A percentile compares a stretch with the other conserved stretches of the same genome.
Conservation (phyloP, 2,888 invertebrate genomes). For the Acanthococcus lagerstroemiae region DNA sequence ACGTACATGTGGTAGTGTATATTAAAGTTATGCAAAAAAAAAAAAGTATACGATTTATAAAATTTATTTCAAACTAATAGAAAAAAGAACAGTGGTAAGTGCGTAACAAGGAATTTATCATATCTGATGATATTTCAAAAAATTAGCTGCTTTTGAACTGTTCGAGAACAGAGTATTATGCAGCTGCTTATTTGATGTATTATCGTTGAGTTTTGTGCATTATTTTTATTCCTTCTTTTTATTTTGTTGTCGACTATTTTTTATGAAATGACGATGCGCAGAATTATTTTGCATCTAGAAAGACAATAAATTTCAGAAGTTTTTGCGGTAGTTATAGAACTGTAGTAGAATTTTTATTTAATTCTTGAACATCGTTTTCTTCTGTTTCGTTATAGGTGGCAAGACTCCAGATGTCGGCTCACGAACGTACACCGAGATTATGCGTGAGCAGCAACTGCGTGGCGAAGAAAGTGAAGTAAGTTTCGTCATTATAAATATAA, state of each 20-base stretch:
- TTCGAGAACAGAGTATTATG: too few species aligned
- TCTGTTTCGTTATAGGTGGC: slow-evolving; percentile 57
- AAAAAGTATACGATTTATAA: background rate
- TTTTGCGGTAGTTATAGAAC: too few species aligned
- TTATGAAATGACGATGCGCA: too few species aligned
- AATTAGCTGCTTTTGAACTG: too few species aligned
- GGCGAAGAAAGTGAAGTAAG: slow-evolving; percentile 84
- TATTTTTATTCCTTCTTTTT: too few species aligned
- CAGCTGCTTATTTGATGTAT: too few species aligned
- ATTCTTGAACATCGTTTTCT: slow-evolving; percentile 10
- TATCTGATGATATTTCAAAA: too few species aligned
- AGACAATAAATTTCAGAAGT: too few species aligned
- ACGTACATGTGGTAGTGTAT: slow-evolving; percentile 28
- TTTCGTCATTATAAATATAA: slow-evolving; percentile 32
- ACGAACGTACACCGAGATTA: slow-evolving; percentile 91
- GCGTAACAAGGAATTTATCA: background rate
- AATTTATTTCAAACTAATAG: too few species aligned
- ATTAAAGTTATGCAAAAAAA: slow-evolving; percentile 9
- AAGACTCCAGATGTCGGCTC: slow-evolving; percentile 95
- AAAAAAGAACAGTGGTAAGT: background rate
- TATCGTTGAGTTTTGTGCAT: too few species aligned
- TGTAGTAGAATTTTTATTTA: slow-evolving; percentile 3
- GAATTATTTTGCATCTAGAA: too few species aligned
- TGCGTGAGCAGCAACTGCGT: slow-evolving; percentile 86
- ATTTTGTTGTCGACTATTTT: too few species aligned